A percentile compares a stretch with the other conserved stretches of the same genome.
Evolutionary conservation across 2,797 vertebrate genomes (phyloP).

Genomic region (Argentina silus): DNA sequence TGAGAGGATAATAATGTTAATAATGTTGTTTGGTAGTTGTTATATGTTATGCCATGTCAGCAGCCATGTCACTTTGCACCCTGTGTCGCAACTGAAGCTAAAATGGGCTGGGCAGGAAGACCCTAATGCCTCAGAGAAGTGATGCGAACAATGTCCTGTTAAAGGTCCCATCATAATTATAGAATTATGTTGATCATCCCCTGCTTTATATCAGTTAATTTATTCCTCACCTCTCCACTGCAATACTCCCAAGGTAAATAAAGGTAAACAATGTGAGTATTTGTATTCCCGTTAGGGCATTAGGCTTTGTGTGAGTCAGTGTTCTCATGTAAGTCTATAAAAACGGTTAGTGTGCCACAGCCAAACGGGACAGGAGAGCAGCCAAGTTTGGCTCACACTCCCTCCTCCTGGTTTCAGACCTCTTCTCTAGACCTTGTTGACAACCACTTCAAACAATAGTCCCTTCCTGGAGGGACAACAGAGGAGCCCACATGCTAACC

Average conservation of each 20-base stretch:
- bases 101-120: too few relatives aligned
- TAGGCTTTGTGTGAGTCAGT: constrained; percentile 20
- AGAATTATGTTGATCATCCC: neutral
- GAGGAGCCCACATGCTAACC: constrained; percentile 21
- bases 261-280: neutral
- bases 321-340: constrained; percentile 26
- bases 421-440: constrained; percentile 22
- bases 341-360: constrained; percentile 17
- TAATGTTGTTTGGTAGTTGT: too few relatives aligned
- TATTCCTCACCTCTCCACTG: too few relatives aligned
- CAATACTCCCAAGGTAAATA: too few relatives aligned
- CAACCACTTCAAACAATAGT: constrained; percentile 38
- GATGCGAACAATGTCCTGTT: too few relatives aligned
- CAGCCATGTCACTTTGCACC: too few relatives aligned
- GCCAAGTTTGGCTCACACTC: constrained; percentile 13
- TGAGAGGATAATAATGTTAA: too few relatives aligned
- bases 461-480: constrained; percentile 24
- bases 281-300: neutral
- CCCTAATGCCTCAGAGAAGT: too few relatives aligned
- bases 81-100: too few relatives aligned
- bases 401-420: constrained; percentile 18
- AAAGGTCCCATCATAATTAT: neutral
- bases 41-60: too few relatives aligned
- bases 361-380: neutral
- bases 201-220: too few relatives aligned